phyloP scores from a whole-genome alignment of 2,113 vertebrate genomes.

The Microcebus jonahi region DNA sequence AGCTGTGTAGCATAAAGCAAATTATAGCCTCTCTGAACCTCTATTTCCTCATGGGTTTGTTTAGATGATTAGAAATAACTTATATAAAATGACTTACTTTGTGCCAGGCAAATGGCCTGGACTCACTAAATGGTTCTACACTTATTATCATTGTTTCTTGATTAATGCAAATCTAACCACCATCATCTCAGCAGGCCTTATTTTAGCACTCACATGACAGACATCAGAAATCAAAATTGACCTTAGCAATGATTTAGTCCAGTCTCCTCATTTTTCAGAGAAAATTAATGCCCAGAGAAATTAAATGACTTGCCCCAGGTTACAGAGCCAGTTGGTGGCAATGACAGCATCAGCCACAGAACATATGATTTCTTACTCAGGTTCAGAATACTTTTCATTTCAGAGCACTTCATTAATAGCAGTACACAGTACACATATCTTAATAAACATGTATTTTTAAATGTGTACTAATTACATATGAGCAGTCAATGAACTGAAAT shows the following conservation, averaged over 20 bases:
- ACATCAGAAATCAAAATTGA: conserved; percentile 75
- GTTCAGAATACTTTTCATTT: conserved; percentile 60
- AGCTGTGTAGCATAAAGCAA: neutral
- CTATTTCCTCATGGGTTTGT: neutral
- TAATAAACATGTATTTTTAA: conserved; percentile 53
- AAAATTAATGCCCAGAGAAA: conserved; percentile 73
- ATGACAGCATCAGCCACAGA: neutral
- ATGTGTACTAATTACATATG: conserved; percentile 63
- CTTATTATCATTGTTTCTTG: conserved; percentile 77
- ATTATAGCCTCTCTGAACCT: neutral
- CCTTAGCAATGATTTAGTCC: conserved; percentile 71
- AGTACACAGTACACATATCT: conserved; percentile 23
- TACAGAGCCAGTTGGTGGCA: conserved; percentile 24
- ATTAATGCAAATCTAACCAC: conserved; percentile 77
- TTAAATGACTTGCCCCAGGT: conserved; percentile 65
- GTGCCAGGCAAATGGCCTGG: conserved; percentile 62
- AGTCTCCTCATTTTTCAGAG: conserved; percentile 52
- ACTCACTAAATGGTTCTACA: conserved; percentile 56
- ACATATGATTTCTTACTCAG: conserved; percentile 31
- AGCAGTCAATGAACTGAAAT: conserved; percentile 61
- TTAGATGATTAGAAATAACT: conserved; percentile 50
- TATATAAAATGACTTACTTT: conserved; percentile 51
- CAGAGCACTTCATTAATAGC: conserved; percentile 52
- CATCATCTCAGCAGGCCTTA: conserved; percentile 76
- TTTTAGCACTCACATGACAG: conserved; percentile 66